phyloP scores from a whole-genome alignment of 2,113 vertebrate species.

The Scolopax mira region DNA sequence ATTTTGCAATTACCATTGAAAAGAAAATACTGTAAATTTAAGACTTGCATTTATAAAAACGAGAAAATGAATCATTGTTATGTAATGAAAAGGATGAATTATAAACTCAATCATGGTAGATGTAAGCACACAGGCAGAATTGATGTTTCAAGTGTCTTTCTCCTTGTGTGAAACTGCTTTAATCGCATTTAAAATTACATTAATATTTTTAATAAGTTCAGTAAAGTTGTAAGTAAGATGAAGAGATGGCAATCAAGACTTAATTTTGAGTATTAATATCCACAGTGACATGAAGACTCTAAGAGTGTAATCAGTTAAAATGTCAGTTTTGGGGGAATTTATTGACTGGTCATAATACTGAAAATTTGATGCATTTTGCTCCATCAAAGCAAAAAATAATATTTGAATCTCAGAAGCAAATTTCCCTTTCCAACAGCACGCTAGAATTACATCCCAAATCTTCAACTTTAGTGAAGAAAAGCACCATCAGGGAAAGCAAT shows the following conservation, averaged over 20 bases:
- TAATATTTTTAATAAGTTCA: conserved; percentile 25
- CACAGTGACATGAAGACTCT: background rate
- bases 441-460: background rate
- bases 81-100: background rate
- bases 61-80: background rate
- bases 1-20: background rate
- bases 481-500: background rate
- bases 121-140: background rate
- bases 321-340: background rate
- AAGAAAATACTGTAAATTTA: background rate
- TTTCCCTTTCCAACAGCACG: background rate
- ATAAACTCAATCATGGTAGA: background rate
- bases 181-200: conserved; percentile 11
- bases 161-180: conserved; percentile 1
- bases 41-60: background rate
- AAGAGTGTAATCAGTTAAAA: background rate
- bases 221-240: background rate
- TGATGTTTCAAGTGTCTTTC: background rate
- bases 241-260: conserved; percentile 12
- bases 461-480: background rate
- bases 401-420: background rate
- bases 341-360: background rate
- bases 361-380: background rate
- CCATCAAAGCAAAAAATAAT: background rate
- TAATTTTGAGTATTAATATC: background rate